phyloP scores from a whole-genome alignment of 2,888 invertebrate species.

The Helleia helle region DNA sequence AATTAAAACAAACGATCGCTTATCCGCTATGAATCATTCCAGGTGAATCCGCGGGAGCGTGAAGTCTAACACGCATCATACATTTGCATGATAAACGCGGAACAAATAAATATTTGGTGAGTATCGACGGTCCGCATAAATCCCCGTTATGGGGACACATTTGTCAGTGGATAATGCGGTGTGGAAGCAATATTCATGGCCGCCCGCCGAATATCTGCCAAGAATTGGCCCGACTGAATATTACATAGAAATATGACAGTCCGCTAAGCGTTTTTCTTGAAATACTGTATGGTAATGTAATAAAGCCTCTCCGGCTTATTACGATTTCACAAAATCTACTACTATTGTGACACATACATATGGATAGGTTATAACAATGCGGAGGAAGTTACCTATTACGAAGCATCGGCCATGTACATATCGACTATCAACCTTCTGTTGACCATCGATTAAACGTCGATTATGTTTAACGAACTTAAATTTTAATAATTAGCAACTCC shows the following conservation, averaged over 20 bases:
- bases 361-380: no score
- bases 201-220: constrained; percentile 11
- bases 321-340: constrained; percentile 5
- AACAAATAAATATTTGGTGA: constrained; percentile 13
- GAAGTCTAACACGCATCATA: not conserved
- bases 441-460: no score
- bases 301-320: constrained; percentile 4
- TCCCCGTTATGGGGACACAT: constrained; percentile 17
- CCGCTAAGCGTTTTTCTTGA: constrained; percentile 10
- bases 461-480: no score
- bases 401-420: no score
- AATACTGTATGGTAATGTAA: constrained; percentile 8
- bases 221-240: constrained; percentile 12
- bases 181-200: constrained; percentile 13
- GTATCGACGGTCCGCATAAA: constrained; percentile 18
- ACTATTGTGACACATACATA: no score
- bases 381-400: no score
- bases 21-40: no score
- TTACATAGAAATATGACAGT: constrained; percentile 7
- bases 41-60: not conserved
- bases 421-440: no score
- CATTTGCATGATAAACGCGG: constrained; percentile 13
- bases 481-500: no score
- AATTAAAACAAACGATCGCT: no score
- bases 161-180: constrained; percentile 19